A percentile compares a stretch with the other conserved stretches of the same genome.
Evolutionary conservation across 2,113 vertebrate species (phyloP).

Genomic region (Indri indri): DNA sequence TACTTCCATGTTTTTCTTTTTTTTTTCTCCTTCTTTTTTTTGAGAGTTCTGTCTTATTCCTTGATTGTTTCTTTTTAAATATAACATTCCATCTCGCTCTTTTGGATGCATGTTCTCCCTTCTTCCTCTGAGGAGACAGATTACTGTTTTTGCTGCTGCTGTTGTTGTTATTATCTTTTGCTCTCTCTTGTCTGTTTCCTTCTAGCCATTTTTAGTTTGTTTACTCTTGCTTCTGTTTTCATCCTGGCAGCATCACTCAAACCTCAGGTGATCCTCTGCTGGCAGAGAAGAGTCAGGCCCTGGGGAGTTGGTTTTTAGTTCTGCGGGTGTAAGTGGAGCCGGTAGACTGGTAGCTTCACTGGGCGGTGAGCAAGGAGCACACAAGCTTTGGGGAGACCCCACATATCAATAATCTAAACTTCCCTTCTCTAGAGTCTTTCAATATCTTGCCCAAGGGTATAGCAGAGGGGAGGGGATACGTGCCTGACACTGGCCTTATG

Average conservation of each 20-base stretch:
- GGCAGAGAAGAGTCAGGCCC: background rate
- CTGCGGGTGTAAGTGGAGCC: background rate
- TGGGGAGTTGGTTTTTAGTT: background rate
- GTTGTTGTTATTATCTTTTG: background rate
- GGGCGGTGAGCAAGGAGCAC: background rate
- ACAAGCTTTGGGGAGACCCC: background rate
- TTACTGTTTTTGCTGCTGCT: background rate
- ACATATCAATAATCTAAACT: background rate
- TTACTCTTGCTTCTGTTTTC: background rate
- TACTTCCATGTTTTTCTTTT: background rate
- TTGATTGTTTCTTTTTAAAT: background rate
- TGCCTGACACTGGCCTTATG: background rate
- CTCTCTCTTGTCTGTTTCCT: background rate
- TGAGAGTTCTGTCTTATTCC: background rate
- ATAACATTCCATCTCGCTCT: background rate
- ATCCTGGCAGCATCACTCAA: background rate
- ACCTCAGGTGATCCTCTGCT: background rate
- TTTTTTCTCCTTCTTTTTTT: background rate
- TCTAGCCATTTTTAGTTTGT: background rate
- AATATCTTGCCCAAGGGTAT: background rate
- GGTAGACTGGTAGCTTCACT: background rate
- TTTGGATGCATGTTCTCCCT: background rate
- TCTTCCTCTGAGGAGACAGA: background rate
- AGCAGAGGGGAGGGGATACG: background rate
- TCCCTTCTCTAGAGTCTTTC: background rate